A percentile compares a stretch with the other conserved stretches of the same genome.
phyloP scores from a whole-genome alignment of 1,140 invertebrate species.

The Psilanteris sp. region DNA sequence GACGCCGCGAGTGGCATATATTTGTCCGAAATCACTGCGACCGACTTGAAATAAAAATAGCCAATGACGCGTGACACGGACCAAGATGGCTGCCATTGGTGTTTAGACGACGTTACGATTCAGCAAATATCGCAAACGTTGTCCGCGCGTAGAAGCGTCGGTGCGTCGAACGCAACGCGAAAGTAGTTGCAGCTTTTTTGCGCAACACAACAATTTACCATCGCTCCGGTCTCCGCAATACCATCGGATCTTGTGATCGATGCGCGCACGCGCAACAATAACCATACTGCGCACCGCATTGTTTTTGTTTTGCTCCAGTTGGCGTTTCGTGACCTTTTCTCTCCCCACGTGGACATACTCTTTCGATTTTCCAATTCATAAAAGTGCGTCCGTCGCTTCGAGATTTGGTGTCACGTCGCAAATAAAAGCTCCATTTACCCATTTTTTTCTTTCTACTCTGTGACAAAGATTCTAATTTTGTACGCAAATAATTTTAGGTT shows the following conservation, averaged over 20 bases:
- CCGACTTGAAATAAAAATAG: too few relatives aligned
- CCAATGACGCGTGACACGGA: too few relatives aligned
- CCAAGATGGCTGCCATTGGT: too few relatives aligned
- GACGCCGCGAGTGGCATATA: too few relatives aligned
- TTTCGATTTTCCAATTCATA: slow-evolving; percentile 58
- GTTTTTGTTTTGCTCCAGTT: slow-evolving; percentile 64
- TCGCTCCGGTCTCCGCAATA: slow-evolving; percentile 22
- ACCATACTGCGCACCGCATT: slow-evolving; percentile 42
- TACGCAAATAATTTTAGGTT: slow-evolving; percentile 7
- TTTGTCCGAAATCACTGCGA: too few relatives aligned
- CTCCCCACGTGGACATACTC: slow-evolving; percentile 46
- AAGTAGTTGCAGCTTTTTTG: slow-evolving; percentile 13
- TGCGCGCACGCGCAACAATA: slow-evolving; percentile 21
- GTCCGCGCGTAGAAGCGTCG: slow-evolving; percentile 19
- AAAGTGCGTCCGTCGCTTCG: slow-evolving; percentile 30
- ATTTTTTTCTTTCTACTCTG: neutral
- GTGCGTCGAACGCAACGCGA: slow-evolving; percentile 11
- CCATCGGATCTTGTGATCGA: slow-evolving; percentile 33
- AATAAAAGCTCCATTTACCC: neutral
- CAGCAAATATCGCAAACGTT: too few relatives aligned
- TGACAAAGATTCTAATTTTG: neutral
- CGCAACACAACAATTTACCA: slow-evolving; percentile 36
- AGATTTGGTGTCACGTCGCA: slow-evolving; percentile 3
- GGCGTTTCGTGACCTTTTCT: slow-evolving; percentile 60
- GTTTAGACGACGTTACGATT: too few relatives aligned